Conservation (phyloP, 2,113 vertebrate species). For the Solenodon paradoxus region DNA sequence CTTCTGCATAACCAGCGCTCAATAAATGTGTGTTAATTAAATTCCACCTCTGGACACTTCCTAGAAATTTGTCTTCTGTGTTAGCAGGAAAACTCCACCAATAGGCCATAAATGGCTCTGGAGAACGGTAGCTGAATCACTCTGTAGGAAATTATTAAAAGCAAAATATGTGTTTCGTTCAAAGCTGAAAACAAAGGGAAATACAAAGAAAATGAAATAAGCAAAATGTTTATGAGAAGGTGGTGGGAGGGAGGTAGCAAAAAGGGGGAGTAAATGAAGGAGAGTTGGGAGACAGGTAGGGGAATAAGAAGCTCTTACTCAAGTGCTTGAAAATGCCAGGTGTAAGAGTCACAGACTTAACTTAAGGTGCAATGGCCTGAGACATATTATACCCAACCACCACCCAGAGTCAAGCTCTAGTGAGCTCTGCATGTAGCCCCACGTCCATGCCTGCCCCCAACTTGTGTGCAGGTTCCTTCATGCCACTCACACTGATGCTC, state of each 20-base stretch:
- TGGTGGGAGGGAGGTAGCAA: neutral
- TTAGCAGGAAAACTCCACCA: neutral
- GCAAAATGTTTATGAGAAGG: neutral
- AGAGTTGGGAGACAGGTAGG: neutral
- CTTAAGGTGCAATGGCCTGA: neutral
- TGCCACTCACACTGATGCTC: neutral
- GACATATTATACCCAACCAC: neutral
- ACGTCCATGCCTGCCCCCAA: no score
- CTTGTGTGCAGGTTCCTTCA: no score
- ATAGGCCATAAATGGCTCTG: slow-evolving; percentile 5
- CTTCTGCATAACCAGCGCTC: neutral
- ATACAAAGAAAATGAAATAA: slow-evolving; percentile 29
- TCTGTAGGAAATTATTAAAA: slow-evolving; percentile 44
- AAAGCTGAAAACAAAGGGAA: neutral
- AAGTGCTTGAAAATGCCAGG: neutral
- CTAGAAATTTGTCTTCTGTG: slow-evolving; percentile 9
- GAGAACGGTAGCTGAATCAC: neutral
- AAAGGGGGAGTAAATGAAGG: neutral
- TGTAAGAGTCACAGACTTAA: neutral
- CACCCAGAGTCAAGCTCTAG: neutral
- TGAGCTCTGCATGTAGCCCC: no score
- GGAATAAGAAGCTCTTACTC: neutral
- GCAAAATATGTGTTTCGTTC: slow-evolving; percentile 14
- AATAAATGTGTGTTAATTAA: slow-evolving; percentile 45
- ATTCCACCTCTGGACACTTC: neutral